Conservation (phyloP, 1,140 invertebrate genomes). For the Zaprionus lachaisei region DNA sequence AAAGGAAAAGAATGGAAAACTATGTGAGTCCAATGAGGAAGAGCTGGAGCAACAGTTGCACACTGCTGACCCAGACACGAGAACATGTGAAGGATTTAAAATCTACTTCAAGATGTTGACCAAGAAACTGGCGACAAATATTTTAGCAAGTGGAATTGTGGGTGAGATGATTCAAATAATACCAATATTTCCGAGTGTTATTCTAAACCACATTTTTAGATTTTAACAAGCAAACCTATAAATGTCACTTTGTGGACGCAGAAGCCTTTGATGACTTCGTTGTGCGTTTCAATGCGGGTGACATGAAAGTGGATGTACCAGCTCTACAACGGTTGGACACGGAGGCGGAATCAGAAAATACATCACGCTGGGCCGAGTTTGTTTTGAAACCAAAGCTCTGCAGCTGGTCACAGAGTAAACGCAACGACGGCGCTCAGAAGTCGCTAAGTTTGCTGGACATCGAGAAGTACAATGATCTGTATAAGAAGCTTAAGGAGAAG, state of each 20-base stretch:
- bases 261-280: constrained; percentile 51
- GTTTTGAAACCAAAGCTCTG: constrained; percentile 52
- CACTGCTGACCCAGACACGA: not conserved
- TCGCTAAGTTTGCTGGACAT: constrained; percentile 89
- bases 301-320: constrained; percentile 11
- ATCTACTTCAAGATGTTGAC: constrained; percentile 69
- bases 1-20: constrained; percentile 39
- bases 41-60: constrained; percentile 40
- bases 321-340: not conserved
- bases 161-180: constrained; percentile 31
- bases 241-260: constrained; percentile 51
- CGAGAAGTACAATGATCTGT: constrained; percentile 90
- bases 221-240: constrained; percentile 46
- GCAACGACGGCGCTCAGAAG: constrained; percentile 31
- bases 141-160: constrained; percentile 59
- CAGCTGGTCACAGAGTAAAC: constrained; percentile 55
- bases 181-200: no score
- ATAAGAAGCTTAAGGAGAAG: constrained; percentile 91
- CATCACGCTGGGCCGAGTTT: constrained; percentile 49
- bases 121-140: constrained; percentile 60
- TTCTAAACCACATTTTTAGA: constrained; percentile 32
- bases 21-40: constrained; percentile 40
- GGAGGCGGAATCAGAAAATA: constrained; percentile 1
- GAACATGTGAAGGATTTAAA: constrained; percentile 49
- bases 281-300: constrained; percentile 32